Conservation (phyloP, 2,888 invertebrate species). For the Asteroscopus sphinx region DNA sequence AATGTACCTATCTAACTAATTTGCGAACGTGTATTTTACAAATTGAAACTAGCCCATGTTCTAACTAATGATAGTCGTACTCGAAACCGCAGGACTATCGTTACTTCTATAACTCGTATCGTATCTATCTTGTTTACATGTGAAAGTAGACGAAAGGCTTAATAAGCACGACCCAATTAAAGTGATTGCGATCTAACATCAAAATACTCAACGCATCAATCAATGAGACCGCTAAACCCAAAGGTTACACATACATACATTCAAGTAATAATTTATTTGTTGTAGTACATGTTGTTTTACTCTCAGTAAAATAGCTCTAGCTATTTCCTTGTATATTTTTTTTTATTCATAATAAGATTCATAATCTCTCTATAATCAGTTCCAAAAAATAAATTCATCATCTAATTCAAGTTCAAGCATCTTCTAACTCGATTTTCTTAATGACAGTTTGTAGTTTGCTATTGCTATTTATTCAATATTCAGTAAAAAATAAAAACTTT, state of each 20-base stretch:
- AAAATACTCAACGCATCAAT: constrained; percentile 42
- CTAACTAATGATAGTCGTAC: constrained; percentile 45
- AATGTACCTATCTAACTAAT: constrained; percentile 25
- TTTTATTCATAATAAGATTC: constrained; percentile 19
- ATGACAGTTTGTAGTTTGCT: too few relatives aligned
- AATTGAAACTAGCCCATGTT: constrained; percentile 40
- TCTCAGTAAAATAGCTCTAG: constrained; percentile 1
- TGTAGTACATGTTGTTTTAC: constrained; percentile 19
- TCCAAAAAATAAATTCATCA: too few relatives aligned
- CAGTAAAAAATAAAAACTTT: too few relatives aligned
- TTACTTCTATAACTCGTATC: constrained; percentile 25
- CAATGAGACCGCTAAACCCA: constrained; percentile 35
- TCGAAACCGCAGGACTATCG: constrained; percentile 41
- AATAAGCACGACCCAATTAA: constrained; percentile 47
- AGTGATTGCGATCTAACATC: constrained; percentile 48
- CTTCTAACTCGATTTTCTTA: too few relatives aligned
- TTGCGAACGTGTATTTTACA: constrained; percentile 25
- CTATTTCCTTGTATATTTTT: constrained; percentile 20
- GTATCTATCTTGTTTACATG: constrained; percentile 40
- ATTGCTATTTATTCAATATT: too few relatives aligned
- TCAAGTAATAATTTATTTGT: constrained; percentile 13
- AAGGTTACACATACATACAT: constrained; percentile 34
- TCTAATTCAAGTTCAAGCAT: too few relatives aligned
- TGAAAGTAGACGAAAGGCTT: constrained; percentile 51
- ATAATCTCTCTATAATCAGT: too few relatives aligned